Evolutionary conservation across 2,888 invertebrate genomes (phyloP), one percentile per base, ranked within the genome.

Genomic region (Horisme vitalbata): DNA sequence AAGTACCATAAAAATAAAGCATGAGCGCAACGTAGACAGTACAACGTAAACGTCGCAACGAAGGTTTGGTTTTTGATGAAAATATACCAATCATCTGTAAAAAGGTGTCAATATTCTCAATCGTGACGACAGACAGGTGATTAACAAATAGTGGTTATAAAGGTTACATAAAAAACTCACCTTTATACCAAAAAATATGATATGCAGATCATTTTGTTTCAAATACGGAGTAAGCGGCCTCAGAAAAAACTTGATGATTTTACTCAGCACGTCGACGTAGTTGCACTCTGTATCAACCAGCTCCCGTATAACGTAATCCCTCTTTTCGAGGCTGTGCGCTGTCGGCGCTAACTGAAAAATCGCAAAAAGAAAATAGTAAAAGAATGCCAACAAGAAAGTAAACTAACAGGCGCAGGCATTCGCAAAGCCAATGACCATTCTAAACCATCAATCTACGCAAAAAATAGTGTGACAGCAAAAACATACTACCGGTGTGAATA

Each of bases 281-380:
- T 99, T 99, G 68, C 94, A 94, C 83, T 99, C 99, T 0, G 99
- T 99, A 78, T 99, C 99, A 24, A 99, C 93, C 41, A 99, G 90
- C 80, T 99, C 99, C 56, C 95, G 93, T 68, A 97, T 95, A 32
- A 96, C 96, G 76, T 97, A 97, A 80, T 99, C 98, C 48, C 98
- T 91, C 79, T 98, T 98, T 79, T 97, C 97, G 60, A 93, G 81
- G 63, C 91, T 92, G 61, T 91, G 92, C 58, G 91, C 89, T 46
- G 90, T 86, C 48, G 88, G 81, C 50, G 90, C 88, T 65, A 90
- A 74, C 90, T 90, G 78, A 27, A 77, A 57, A 45, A 24, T 27
- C 23, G 11, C 11, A 15, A 45, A 31, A 45, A 47, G 41, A 45
- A 53, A 44, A 34, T 12, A 12, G 38, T 38, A 31, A 45, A 34